Base-by-base conservation (phyloP, 1,140 invertebrate genomes). In the Ericerus pela region DNA sequence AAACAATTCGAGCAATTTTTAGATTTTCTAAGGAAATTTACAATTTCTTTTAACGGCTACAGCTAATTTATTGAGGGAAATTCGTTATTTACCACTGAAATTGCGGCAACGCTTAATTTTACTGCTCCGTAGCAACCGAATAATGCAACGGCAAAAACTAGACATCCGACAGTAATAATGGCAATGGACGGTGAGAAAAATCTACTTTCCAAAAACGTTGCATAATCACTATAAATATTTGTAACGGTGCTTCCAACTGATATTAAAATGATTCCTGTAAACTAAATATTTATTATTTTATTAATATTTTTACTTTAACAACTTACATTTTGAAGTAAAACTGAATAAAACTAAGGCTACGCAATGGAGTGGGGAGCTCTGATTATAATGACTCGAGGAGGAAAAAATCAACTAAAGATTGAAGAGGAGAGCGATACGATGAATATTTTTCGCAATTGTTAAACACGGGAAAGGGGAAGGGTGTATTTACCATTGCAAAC, bases 81-180 rank as follows among this genome's bases (percentile, higher is more conserved):
- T 43, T n/a, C 53, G 43, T 11, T 26, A 61, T 80, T 77, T 68
- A 86, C 84, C 62, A 82, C 84, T 63, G 84, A 74, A 28, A 82
- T 74, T 82, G 88, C 88, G 70, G 84, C 88, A 62, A 82, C 77
- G 63, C 79, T 87, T 67, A 88, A 84, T 54, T 80, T 76, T 53
- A 85, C 79, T 10, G 86, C 84, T 22, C 86, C 86, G 65, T 84
- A 88, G 69, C 86, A 90, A 62, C 86, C 86, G 64, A 88, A 82
- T 73, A 85, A 87, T 10, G 84, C 79, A 56, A 88, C 79, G 30
- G 84, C 58, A 64, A 87, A 83, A 60, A 86, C 79, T 36, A 85
- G 68, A 2, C 73, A 68, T 14, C 85, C 85, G 60, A 85, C 65
- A 38, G 82, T 68, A 59, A 88, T 84, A 59, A 87, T 73, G 3